These are phyloP conservation scores for Pristionchus japonicus DNA, from an alignment of 2,888 invertebrate species.

Conservation along the genomic window DNA sequence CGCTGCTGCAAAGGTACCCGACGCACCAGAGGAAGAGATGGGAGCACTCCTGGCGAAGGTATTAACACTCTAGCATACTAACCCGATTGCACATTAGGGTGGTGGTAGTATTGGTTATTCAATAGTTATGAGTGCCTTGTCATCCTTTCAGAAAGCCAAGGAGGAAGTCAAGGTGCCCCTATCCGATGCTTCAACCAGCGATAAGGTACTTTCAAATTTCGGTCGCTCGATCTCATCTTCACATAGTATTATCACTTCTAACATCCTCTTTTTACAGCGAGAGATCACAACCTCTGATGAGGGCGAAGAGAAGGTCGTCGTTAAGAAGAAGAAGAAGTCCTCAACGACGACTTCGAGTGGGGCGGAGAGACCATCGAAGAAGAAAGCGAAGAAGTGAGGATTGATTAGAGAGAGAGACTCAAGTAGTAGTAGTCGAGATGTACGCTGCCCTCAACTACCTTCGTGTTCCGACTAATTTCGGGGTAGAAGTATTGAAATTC, in stretches of 20 bases:
- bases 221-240: no score
- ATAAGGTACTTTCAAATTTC: no score
- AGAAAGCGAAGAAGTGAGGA: constrained; percentile 46
- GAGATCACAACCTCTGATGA: constrained; percentile 1
- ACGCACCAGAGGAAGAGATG: constrained; percentile 13
- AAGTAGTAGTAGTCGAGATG: not conserved
- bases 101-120: not conserved
- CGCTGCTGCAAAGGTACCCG: constrained; percentile 31
- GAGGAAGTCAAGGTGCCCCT: not conserved
- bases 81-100: no score
- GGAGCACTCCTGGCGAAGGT: constrained; percentile 37
- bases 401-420: not conserved
- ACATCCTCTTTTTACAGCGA: not conserved
- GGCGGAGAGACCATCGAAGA: constrained; percentile 28
- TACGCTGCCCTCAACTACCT: not conserved
- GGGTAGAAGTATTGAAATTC: no score
- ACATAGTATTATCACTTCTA: no score
- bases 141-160: not conserved
- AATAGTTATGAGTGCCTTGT: not conserved
- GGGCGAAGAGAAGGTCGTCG: constrained; percentile 29
- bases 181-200: not conserved
- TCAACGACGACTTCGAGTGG: constrained; percentile 36
- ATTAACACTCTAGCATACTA: no score
- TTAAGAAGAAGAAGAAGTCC: constrained; percentile 44
- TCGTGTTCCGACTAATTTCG: not conserved